phyloP scores from a whole-genome alignment of 2,797 vertebrate species.

The Schizothorax lantsangensis region DNA sequence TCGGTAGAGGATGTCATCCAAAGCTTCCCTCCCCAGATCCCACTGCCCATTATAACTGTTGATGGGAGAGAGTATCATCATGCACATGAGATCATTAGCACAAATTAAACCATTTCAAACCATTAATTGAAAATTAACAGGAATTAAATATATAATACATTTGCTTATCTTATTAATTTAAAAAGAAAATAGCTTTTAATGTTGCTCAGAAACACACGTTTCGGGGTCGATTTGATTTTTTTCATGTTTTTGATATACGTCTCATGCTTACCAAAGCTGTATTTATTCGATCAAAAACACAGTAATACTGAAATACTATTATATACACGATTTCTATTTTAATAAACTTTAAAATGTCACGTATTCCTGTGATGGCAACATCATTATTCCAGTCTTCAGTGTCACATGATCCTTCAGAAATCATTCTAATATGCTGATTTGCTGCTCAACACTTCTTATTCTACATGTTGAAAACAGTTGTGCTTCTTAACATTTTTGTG shows the following conservation, averaged over 20 bases:
- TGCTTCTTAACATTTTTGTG: not conserved
- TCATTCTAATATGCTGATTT: not conserved
- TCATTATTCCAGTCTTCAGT: not conserved
- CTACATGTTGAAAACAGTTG: not conserved
- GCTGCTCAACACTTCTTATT: not conserved
- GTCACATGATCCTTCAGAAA: not conserved
- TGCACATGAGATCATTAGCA: conserved; percentile 30
- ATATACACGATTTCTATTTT: not conserved
- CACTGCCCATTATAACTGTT: conserved; percentile 97
- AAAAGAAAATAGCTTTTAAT: not conserved
- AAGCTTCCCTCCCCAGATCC: conserved; percentile 93
- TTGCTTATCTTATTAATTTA: not conserved
- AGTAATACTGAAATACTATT: not conserved
- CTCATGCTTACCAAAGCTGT: not conserved
- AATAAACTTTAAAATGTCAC: not conserved
- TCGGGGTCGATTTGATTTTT: not conserved
- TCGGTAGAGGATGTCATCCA: conserved; percentile 97
- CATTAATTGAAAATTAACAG: conserved; percentile 1
- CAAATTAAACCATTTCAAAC: not conserved
- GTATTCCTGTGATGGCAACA: not conserved
- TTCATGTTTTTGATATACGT: not conserved
- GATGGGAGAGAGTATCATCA: conserved; percentile 10
- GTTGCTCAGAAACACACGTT: not conserved
- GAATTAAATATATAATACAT: conserved; percentile 1
- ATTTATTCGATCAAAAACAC: not conserved